Conservation (phyloP, 2,888 invertebrate genomes). For the Lepidocyrtoides sp. region DNA sequence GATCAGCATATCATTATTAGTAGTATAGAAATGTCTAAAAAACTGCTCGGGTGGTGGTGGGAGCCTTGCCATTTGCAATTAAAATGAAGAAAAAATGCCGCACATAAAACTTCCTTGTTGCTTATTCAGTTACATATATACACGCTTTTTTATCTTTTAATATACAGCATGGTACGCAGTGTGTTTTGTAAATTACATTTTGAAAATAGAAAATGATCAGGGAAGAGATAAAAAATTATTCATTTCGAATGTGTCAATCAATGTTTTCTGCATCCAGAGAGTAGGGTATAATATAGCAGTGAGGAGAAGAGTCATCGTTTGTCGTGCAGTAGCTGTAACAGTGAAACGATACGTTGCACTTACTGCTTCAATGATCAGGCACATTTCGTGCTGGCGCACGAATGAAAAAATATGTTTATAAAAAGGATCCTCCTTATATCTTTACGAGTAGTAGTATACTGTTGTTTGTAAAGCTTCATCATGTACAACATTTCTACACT, state of each 20-base stretch:
- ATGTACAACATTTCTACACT: neutral
- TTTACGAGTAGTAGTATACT: no score
- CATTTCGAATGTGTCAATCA: conserved; percentile 83
- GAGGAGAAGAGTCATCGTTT: conserved; percentile 39
- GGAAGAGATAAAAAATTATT: conserved; percentile 83
- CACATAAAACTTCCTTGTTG: neutral
- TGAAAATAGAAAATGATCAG: conserved; percentile 76
- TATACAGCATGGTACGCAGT: conserved; percentile 11
- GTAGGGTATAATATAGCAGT: neutral
- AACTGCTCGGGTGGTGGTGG: neutral
- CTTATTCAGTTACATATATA: neutral
- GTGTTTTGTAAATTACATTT: conserved; percentile 64
- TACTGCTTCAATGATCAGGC: conserved; percentile 20
- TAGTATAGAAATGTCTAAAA: neutral
- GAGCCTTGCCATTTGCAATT: conserved; percentile 72
- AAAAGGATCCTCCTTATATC: no score
- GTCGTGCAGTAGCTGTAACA: conserved; percentile 21
- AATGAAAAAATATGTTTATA: conserved; percentile 53
- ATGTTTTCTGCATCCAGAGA: conserved; percentile 68
- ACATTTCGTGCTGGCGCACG: conserved; percentile 60
- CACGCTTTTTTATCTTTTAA: neutral
- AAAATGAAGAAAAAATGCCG: conserved; percentile 73
- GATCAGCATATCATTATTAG: conserved; percentile 49
- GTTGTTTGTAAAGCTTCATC: no score
- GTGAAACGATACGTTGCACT: neutral